Percentiles rank a stretch among this genome's conserved stretches.
phyloP scores from a whole-genome alignment of 1,140 invertebrate species.

The Solenopsis fugax region DNA sequence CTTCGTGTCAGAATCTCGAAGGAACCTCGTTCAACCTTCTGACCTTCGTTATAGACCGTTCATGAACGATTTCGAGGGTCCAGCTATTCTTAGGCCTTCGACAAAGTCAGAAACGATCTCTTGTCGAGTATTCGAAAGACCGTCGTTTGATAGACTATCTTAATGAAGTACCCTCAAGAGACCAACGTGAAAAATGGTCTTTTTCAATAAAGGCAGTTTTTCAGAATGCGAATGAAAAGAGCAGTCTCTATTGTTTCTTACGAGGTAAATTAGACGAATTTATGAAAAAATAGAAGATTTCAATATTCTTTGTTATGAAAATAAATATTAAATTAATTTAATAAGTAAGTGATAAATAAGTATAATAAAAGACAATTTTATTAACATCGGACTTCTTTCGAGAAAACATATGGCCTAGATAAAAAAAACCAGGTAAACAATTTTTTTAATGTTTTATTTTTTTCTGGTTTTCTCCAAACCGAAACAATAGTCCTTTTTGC shows the following conservation, averaged over 20 bases:
- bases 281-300: background rate
- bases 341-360: too few relatives aligned
- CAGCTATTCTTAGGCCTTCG: conserved; percentile 35
- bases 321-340: background rate
- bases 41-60: conserved; percentile 49
- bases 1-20: conserved; percentile 23
- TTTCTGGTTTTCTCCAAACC: too few relatives aligned
- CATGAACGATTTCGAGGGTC: conserved; percentile 45
- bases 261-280: background rate
- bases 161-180: conserved; percentile 68
- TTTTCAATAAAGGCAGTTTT: conserved; percentile 60
- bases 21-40: background rate
- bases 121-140: conserved; percentile 50
- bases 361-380: too few relatives aligned
- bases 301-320: background rate
- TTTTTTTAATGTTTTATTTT: too few relatives aligned
- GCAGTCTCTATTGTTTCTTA: conserved; percentile 2
- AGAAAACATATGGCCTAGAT: too few relatives aligned
- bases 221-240: background rate
- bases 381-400: too few relatives aligned
- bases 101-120: conserved; percentile 48
- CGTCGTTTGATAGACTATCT: conserved; percentile 61
- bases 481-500: too few relatives aligned
- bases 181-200: conserved; percentile 60
- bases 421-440: too few relatives aligned